phyloP scores from a whole-genome alignment of 2,113 vertebrate genomes.

The Nycticryphes semicollaris region DNA sequence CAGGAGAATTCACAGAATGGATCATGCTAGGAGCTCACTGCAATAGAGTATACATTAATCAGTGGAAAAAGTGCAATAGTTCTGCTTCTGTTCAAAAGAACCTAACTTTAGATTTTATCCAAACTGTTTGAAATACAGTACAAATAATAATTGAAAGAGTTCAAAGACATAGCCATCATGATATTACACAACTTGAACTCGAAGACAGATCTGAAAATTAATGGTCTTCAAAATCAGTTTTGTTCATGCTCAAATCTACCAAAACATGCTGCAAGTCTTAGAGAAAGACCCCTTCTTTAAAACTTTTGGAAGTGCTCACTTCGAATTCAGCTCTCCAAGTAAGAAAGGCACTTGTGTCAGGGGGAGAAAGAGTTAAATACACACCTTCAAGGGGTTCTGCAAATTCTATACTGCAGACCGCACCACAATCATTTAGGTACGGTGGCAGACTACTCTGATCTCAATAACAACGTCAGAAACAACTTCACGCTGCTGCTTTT shows the following conservation, averaged over 20 bases:
- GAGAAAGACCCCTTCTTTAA: neutral
- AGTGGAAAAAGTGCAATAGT: neutral
- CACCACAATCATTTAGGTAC: neutral
- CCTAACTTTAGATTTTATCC: rapidly evolving
- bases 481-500: neutral
- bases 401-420: neutral
- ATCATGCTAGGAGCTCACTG: neutral
- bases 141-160: neutral
- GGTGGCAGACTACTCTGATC: neutral
- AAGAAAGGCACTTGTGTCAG: neutral
- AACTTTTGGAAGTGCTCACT: neutral
- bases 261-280: neutral
- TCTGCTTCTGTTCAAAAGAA: neutral
- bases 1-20: neutral
- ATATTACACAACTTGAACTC: neutral
- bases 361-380: neutral
- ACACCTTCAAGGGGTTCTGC: neutral
- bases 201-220: neutral
- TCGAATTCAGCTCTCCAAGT: neutral
- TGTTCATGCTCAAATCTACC: neutral
- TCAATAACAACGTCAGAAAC: neutral
- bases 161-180: neutral
- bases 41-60: neutral
- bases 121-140: neutral
- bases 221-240: neutral